Evolutionary conservation across 2,888 invertebrate species (phyloP), one percentile per base, ranked within the genome.

Genomic region (Syrista parreyssii): DNA sequence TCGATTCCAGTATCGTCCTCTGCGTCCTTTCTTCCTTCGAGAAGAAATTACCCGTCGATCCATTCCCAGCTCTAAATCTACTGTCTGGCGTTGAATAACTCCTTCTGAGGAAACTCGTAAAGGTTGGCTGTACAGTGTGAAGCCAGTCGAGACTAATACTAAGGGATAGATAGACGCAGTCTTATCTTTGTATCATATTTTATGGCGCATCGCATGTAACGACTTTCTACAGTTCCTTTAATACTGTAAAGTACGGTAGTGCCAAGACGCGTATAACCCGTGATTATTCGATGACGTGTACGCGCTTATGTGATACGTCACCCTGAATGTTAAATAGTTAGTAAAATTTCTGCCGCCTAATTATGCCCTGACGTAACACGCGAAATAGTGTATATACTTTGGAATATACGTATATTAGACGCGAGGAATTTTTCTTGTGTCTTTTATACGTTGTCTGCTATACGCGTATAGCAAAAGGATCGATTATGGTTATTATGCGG

Each of bases 31-130:
- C 55, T 55, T 55, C 2, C 55, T 23, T 9, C 55, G 15, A 23
- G 55, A 55, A 9, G 55, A 55, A 55, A 55, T 23, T 55, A 0
- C 55, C 9, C 6, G 55, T 23, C 55, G 55, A 55, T 55, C 55
- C 55, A 23, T 55, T 23, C 55, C 23, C 23, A 55, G 55, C 55
- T 55, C 9, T 23, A 23, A 9, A 9, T 55, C 23, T 55, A 23
- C 55, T 55, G 55, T 55, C 23, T 15, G 23, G 2, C 55, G 55
- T 9, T 2, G 55, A 55, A 9, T 23, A 30, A 31, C 3, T 77
- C 34, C 73, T 75, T 75, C 73, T 36, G 75, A 68, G 72, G 75
- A 78, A 78, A 78, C 75, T 78, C 68, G 55, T 36, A 73, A 75
- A 71, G 71, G 31, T 32, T 12, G 31, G 31, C 71, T 33, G 6